Conservation (phyloP, 2,797 vertebrate species). For the Poecilia velifera region DNA sequence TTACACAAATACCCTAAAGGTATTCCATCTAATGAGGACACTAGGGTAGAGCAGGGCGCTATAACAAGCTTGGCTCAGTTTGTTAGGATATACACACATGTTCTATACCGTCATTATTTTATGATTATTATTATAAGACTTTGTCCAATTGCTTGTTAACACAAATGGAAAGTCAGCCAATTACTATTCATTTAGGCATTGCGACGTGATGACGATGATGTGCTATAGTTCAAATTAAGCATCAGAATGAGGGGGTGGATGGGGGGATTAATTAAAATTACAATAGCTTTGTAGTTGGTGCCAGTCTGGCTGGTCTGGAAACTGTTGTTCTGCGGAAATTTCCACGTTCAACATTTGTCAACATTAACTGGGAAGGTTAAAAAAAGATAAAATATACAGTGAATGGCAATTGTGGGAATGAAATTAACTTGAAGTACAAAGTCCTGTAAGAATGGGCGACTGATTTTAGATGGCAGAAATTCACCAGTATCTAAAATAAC, state of each 20-base stretch:
- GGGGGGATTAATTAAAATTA: not conserved
- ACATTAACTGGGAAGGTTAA: not conserved
- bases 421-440: not conserved
- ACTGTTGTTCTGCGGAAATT: not conserved
- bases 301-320: not conserved
- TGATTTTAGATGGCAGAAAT: not conserved
- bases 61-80: slow-evolving; percentile 62
- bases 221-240: not conserved
- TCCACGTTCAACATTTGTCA: not conserved
- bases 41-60: slow-evolving; percentile 53
- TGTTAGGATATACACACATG: slow-evolving; percentile 21
- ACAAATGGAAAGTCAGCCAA: not conserved
- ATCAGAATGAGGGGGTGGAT: not conserved
- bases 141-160: not conserved
- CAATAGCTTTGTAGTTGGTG: not conserved
- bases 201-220: not conserved
- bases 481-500: not conserved
- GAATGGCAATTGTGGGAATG: not conserved
- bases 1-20: slow-evolving; percentile 43
- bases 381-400: not conserved
- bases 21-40: slow-evolving; percentile 69
- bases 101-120: slow-evolving; percentile 48
- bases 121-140: slow-evolving; percentile 37
- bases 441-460: not conserved
- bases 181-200: not conserved